Evolutionary conservation across 64 coral and sea anemone genomes (phyloP), one percentile per base, ranked within the genome.

Genomic region (Acropora yongei): DNA sequence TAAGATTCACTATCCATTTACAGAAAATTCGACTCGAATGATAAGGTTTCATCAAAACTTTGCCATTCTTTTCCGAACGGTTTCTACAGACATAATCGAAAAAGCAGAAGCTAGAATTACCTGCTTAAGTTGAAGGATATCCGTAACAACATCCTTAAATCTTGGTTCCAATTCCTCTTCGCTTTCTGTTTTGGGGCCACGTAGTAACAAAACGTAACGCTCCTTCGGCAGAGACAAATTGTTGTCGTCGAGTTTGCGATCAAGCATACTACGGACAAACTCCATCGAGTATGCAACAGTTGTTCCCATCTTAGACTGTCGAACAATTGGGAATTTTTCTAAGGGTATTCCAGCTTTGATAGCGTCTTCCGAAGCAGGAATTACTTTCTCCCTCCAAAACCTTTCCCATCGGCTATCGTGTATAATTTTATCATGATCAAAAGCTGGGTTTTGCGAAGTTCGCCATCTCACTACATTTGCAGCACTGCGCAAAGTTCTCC

Each of bases 51-150:
- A 63, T 63, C 14, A 55, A 60, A 57, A 60, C 11, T 74, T 51
- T 39, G 3, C 20, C 75, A 77, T n/a, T 87, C 1, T 1, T 40
- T 10, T 44, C 40, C 11, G 14, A 2, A 55, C 49, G 8, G 14
- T 8, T 13, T 18, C 48, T 55, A 55, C 6, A 55, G 47, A 46
- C 20, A 44, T 49, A 11, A 43, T 88, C 47, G 7, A 88, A 30
- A 75, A 7, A 87, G 61, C 40, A 74, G 3, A 12, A 39, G 16
- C 18, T 14, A 50, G 11, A 42, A 41, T 85, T 86, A 97, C 95
- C 95, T 97, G 95, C 87, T 94, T 97, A 67, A 97, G 84, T 60
- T 91, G 95, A n/a, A 97, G 84, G 92, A 97, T 97, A 61, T 97
- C 95, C 5, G 95, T 97, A 6, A 97, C 92, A 50, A 97, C 95